Evolutionary conservation across 2,113 vertebrate species (phyloP), one percentile per base, ranked within the genome.

Genomic region (Glaucidium brasilianum): DNA sequence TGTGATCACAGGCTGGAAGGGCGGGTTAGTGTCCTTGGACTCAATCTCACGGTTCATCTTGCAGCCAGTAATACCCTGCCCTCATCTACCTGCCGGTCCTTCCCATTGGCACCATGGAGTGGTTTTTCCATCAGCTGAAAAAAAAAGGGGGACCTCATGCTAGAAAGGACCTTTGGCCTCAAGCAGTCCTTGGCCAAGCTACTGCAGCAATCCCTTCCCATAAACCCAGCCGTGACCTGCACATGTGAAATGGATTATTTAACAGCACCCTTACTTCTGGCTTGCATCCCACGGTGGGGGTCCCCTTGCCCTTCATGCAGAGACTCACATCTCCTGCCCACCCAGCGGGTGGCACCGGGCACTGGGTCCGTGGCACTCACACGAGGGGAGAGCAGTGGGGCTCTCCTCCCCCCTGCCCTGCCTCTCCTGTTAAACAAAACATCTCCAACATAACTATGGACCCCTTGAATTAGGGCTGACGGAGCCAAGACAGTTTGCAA

Each of bases 371-470:
- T 3, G 32, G 22, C n/a, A 49, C 21, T 41, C 17, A 15, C 9
- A 43, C 1, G 2, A 22, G 45, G 23, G 20, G 39, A 45, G 52
- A 53, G 21, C 29, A n/a, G 52, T 1, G 0, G 34, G 37, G 21
- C 16, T 60, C 30, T 49, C n/a, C 41, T 45, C 5, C 47, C 59
- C 55, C n/a, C 60, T 34, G 11, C 23, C 50, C 41, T 63, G 32
- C 68, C 37, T 52, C 11, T 49, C 27, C 15, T 73, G 34, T 6
- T 6, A 35, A 64, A 11, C 4, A 72, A 67, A 89, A 58, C 2
- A 1, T 10, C 23, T 47, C 49, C 18, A 30, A 13, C 12, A 1
- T 2, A 49, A 39, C 13, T 2, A 23, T 2, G 1, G 64, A 85
- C 25, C 6, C 39, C 34, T 45, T 23, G 9, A 27, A 19, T 49